Percentiles rank a stretch among this genome's conserved stretches.
phyloP scores from a whole-genome alignment of 64 coral and sea anemone species.

The Stichodactyla mertensii region DNA sequence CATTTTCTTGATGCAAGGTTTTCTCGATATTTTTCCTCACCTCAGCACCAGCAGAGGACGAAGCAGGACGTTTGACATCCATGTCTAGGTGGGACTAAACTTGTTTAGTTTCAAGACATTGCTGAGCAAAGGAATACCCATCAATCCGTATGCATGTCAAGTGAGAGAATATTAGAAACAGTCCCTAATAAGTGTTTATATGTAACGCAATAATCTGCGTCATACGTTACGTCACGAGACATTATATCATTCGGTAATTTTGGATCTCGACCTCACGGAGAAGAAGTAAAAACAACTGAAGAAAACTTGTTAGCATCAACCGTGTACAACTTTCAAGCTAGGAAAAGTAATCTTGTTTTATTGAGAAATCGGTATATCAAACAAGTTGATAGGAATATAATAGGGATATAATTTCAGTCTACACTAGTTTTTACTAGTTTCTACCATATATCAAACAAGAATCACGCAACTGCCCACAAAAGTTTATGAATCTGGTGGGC shows the following conservation, averaged over 20 bases:
- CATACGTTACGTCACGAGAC: not conserved
- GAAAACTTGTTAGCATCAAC: no score
- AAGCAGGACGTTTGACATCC: not conserved
- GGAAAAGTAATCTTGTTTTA: no score
- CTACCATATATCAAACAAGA: no score
- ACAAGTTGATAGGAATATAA: no score
- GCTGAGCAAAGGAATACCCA: no score
- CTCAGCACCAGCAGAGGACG: not conserved
- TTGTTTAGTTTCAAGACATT: not conserved
- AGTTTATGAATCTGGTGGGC: no score
- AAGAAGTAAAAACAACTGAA: not conserved
- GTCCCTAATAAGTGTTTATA: not conserved
- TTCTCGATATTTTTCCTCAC: constrained; percentile 1
- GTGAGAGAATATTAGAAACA: no score
- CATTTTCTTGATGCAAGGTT: not conserved
- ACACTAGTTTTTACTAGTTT: no score
- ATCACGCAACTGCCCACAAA: no score
- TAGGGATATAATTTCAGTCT: no score
- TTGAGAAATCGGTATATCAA: no score
- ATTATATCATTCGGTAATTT: not conserved
- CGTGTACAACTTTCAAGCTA: not conserved
- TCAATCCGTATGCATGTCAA: no score
- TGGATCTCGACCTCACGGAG: not conserved
- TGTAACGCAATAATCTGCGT: not conserved
- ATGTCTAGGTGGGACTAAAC: not conserved